Percentiles rank a stretch among this genome's conserved stretches.
Conservation (phyloP, 2,888 invertebrate species). For the Iselma pallidipennis region DNA sequence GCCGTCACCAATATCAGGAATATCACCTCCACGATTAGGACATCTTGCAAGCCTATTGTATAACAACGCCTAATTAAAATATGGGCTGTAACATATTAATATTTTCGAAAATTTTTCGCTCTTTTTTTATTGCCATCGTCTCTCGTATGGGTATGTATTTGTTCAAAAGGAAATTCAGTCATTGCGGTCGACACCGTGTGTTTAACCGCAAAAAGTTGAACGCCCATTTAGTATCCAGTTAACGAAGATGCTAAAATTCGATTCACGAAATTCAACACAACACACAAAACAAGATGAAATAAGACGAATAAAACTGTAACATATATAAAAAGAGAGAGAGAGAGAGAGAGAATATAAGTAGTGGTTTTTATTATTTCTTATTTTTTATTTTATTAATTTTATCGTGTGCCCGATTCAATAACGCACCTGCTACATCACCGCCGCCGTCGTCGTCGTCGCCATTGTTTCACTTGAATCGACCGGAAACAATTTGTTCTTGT, state of each 20-base stretch:
- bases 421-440: neutral
- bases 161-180: neutral
- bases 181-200: neutral
- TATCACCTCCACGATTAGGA: neutral
- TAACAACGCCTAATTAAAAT: neutral
- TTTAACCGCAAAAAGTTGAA: neutral
- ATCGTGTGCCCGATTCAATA: conserved; percentile 1
- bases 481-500: conserved; percentile 3
- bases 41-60: neutral
- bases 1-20: neutral
- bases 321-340: too few species aligned
- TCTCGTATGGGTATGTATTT: neutral
- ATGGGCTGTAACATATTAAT: neutral
- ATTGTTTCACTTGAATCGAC: conserved; percentile 3
- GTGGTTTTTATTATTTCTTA: too few species aligned
- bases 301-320: neutral
- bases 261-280: neutral
- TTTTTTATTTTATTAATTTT: conserved; percentile 1
- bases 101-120: neutral
- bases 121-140: neutral
- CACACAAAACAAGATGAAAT: neutral
- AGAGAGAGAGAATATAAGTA: too few species aligned
- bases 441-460: neutral
- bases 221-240: neutral
- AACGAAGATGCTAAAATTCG: neutral